These are phyloP conservation scores for Theocolax elegans DNA, from an alignment of 1,140 invertebrate species.

Conservation along the genomic window DNA sequence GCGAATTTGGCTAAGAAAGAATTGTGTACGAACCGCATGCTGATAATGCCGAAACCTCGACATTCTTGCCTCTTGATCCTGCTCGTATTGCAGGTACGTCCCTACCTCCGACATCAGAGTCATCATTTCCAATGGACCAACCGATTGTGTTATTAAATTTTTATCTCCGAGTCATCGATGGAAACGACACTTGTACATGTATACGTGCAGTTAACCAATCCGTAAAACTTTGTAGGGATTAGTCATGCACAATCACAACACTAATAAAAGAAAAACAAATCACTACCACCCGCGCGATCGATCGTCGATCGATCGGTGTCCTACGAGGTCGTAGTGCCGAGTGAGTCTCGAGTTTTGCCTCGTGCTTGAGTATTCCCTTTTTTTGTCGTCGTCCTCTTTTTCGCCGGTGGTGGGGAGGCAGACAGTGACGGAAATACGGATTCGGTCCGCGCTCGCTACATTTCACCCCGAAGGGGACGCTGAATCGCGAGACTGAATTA, in stretches of 20 bases:
- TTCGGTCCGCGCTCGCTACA: too few relatives aligned
- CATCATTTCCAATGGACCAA: constrained; percentile 66
- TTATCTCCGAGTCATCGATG: background rate
- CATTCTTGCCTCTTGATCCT: too few relatives aligned
- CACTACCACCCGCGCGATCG: background rate
- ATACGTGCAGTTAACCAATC: too few relatives aligned
- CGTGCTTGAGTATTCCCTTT: too few relatives aligned
- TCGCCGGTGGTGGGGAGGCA: background rate
- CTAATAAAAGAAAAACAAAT: background rate
- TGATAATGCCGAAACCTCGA: too few relatives aligned
- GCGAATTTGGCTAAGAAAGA: too few relatives aligned
- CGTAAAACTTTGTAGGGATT: background rate
- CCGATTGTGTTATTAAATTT: too few relatives aligned
- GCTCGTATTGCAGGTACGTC: constrained; percentile 58
- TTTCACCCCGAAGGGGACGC: too few relatives aligned
- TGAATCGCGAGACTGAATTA: constrained; percentile 21
- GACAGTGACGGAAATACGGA: constrained; percentile 42
- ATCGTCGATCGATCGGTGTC: too few relatives aligned
- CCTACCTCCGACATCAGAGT: constrained; percentile 64
- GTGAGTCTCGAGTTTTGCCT: too few relatives aligned
- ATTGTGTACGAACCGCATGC: too few relatives aligned
- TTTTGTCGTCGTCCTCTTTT: background rate
- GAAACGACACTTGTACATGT: background rate
- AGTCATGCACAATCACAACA: background rate
- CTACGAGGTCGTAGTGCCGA: constrained; percentile 61